Evolutionary conservation across 2,797 vertebrate genomes (phyloP).

Genomic region (Psittacula echo): DNA sequence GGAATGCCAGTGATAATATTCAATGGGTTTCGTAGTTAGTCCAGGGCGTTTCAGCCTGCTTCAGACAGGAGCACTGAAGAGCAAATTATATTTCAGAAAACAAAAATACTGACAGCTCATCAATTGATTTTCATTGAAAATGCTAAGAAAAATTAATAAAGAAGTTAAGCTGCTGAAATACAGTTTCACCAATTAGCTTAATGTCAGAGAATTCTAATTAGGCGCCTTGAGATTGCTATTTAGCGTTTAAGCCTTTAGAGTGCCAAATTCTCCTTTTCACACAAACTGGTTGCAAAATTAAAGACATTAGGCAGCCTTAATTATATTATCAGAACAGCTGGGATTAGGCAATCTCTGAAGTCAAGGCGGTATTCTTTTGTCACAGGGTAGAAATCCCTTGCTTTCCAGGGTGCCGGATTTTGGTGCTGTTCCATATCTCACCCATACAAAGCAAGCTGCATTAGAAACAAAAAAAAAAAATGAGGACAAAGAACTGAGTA

Average conservation of each 20-base stretch:
- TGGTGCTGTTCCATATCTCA: slow-evolving; percentile 92
- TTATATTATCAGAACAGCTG: slow-evolving; percentile 99
- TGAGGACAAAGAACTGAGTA: slow-evolving; percentile 89
- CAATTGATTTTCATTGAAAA: slow-evolving; percentile 91
- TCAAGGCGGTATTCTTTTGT: slow-evolving; percentile 99
- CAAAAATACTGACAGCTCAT: slow-evolving; percentile 76
- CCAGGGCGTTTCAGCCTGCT: slow-evolving; percentile 73
- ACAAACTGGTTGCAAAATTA: slow-evolving; percentile 94
- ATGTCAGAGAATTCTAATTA: slow-evolving; percentile 99
- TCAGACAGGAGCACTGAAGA: slow-evolving; percentile 72
- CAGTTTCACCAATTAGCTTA: slow-evolving; percentile 99
- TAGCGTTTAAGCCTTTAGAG: slow-evolving; percentile 91
- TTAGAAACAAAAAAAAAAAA: slow-evolving; percentile 79
- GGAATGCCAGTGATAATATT: slow-evolving; percentile 82
- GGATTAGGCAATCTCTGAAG: slow-evolving; percentile 99
- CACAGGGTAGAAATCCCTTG: slow-evolving; percentile 90
- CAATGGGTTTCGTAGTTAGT: slow-evolving; percentile 74
- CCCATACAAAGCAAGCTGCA: slow-evolving; percentile 92
- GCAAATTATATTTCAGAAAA: slow-evolving; percentile 73
- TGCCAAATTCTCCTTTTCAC: slow-evolving; percentile 89
- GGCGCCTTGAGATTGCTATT: slow-evolving; percentile 92
- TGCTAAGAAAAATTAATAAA: slow-evolving; percentile 92
- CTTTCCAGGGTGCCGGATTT: slow-evolving; percentile 91
- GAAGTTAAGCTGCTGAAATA: slow-evolving; percentile 96
- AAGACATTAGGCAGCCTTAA: slow-evolving; percentile 99